Conservation (phyloP, 2,888 invertebrate genomes). For the Parnassius smintheus region DNA sequence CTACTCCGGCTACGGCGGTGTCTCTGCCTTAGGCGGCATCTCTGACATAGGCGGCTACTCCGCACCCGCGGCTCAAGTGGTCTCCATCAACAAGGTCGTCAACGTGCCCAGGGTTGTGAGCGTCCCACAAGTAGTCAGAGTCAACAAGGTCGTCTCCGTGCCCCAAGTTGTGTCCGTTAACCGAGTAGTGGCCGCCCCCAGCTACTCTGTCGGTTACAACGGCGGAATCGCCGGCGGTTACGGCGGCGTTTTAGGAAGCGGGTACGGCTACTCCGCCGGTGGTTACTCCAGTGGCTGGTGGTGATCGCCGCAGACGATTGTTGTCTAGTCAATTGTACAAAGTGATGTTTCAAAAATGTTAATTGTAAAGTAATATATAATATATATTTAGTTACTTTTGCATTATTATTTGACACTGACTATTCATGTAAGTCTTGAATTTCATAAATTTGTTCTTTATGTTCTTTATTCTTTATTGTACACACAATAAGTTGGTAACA, state of each 20-base stretch:
- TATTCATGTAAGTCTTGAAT: no score
- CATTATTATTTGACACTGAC: no score
- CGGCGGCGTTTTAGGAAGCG: conserved; percentile 8
- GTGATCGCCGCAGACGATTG: conserved; percentile 36
- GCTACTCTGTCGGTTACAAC: conserved; percentile 32
- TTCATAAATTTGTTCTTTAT: no score
- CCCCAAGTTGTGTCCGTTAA: conserved; percentile 50
- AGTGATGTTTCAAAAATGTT: conserved; percentile 19
- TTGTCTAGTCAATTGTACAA: no score
- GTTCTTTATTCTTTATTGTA: no score
- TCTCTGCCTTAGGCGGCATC: conserved; percentile 20
- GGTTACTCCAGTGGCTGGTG: conserved; percentile 36
- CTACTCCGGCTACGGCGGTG: conserved; percentile 30
- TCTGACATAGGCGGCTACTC: conserved; percentile 6
- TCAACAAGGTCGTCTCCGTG: conserved; percentile 49
- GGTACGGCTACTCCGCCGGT: background rate
- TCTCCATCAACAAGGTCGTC: conserved; percentile 33
- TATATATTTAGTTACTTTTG: no score
- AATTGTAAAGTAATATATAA: conserved; percentile 27
- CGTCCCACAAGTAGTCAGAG: conserved; percentile 41
- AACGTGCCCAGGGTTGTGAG: conserved; percentile 46
- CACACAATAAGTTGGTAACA: no score
- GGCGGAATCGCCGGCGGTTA: conserved; percentile 12
- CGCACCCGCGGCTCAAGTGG: conserved; percentile 22
- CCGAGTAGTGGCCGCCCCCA: conserved; percentile 47